These are phyloP conservation scores for Suillia variegata DNA, from an alignment of 2,888 invertebrate genomes.

Conservation along the genomic window DNA sequence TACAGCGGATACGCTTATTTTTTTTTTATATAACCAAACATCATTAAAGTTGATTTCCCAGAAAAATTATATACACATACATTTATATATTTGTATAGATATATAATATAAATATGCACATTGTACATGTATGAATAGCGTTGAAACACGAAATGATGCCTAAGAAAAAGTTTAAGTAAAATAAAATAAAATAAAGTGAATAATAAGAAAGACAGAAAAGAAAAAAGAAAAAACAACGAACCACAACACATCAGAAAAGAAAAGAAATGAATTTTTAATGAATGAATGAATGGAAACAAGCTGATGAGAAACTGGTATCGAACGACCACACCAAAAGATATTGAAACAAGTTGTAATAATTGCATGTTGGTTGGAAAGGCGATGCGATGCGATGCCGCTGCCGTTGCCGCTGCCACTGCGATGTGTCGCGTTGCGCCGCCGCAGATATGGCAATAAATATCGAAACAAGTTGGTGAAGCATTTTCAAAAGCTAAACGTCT, in stretches of 20 bases:
- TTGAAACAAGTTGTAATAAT: background rate
- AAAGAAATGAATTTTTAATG: slow-evolving; percentile 2
- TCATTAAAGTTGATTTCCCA: no score
- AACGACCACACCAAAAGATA: background rate
- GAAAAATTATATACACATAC: no score
- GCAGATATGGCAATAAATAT: background rate
- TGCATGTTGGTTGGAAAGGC: background rate
- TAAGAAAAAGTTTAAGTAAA: background rate
- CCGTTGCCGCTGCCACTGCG: background rate
- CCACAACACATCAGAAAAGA: background rate
- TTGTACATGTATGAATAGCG: no score
- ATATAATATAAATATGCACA: no score
- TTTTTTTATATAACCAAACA: no score
- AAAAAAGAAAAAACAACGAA: no score
- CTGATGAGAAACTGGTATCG: background rate
- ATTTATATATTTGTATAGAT: no score
- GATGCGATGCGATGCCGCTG: background rate
- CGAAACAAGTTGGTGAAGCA: background rate
- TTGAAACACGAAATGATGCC: background rate
- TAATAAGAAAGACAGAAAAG: background rate
- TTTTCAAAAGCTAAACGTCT: no score
- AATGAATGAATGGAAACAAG: slow-evolving; percentile 3
- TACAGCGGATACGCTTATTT: no score
- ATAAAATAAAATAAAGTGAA: no score
- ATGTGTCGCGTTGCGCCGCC: background rate